Evolutionary conservation across 2,888 invertebrate species (phyloP).

Genomic region (Drosophila mayaguana): DNA sequence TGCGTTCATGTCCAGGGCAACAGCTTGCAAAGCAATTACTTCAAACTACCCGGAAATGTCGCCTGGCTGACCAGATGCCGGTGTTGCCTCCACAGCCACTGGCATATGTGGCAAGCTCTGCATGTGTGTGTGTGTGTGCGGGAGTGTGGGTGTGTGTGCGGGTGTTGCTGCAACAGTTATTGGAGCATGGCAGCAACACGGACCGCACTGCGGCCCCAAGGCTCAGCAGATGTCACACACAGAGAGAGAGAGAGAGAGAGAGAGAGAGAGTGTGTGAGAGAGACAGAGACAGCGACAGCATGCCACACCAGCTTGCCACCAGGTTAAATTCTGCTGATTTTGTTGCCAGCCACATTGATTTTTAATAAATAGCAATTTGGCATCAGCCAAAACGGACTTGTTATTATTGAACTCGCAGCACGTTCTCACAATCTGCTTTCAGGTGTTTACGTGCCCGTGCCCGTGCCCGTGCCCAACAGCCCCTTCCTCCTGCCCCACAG

Average conservation of each 20-base stretch:
- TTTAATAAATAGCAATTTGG: constrained; percentile 78
- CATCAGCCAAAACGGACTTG: constrained; percentile 62
- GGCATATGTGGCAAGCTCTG: constrained; percentile 36
- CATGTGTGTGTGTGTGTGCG: constrained; percentile 13
- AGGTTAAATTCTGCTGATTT: constrained; percentile 76
- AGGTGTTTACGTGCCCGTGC: constrained; percentile 40
- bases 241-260: not conserved
- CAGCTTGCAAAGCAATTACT: constrained; percentile 79
- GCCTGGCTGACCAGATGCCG: constrained; percentile 74
- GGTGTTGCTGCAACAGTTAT: constrained; percentile 64
- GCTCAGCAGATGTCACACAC: constrained; percentile 37
- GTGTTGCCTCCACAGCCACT: constrained; percentile 10
- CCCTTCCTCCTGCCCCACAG: not conserved
- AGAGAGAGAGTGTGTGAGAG: not conserved
- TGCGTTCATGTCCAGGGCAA: constrained; percentile 65
- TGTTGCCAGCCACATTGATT: constrained; percentile 72
- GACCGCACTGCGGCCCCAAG: constrained; percentile 53
- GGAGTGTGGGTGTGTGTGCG: constrained; percentile 20
- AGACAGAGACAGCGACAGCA: constrained; percentile 10
- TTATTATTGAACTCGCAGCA: constrained; percentile 70
- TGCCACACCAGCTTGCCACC: no score
- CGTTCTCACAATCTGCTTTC: constrained; percentile 51
- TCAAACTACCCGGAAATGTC: constrained; percentile 80
- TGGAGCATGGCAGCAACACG: constrained; percentile 59
- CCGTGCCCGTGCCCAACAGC: no score